Base-by-base conservation (phyloP, 2,113 vertebrate genomes). In the Marcusenius ussheri region DNA sequence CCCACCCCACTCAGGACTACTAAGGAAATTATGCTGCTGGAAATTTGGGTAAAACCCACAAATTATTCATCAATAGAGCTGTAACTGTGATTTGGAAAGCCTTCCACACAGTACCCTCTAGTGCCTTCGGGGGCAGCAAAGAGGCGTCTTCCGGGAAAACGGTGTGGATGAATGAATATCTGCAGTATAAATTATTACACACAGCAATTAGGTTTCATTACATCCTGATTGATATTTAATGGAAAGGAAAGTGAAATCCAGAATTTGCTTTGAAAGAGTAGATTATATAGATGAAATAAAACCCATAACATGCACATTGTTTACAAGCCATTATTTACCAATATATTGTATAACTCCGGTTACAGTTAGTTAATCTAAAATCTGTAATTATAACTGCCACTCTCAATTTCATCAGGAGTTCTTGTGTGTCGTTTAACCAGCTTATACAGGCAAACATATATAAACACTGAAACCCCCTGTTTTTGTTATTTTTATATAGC, bases 181-280 rank as follows among this genome's bases (percentile, higher is more conserved):
- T 49, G 42, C 83, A n/a, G 83, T 27, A 53, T 87, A 27, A 35
- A 51, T 85, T 46, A 49, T 46, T 49, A 49, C 83, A 49, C 83
- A 49, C 21, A 27, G 45, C 85, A 87, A 87, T 51, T 51, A 87
- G 10, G 49, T 87, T 87, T 17, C 24, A 84, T 53, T 53, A 87
- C 11, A 11, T 31, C 49, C 24, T 87, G n/a, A 53, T 87, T 51
- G n/a, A 47, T 87, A 51, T 51, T 87, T 50, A 87, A 87, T 87
- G 49, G 85, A 87, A 87, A 31, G 19, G n/a, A 51, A 87, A 51
- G 49, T 87, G 46, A 51, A 87, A 87, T 31, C 85, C 47, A 87
- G 85, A 50, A 35, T 87, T 50, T 87, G 49, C 24, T 87, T 50
- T 87, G 85, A 53, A 87, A 87, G 46, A 87, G 49, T 87, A 87